Percentiles rank a stretch among this genome's conserved stretches.
These are phyloP conservation scores for Crypturellus tataupa DNA, from an alignment of 2,797 vertebrate species.

Conservation along the genomic window DNA sequence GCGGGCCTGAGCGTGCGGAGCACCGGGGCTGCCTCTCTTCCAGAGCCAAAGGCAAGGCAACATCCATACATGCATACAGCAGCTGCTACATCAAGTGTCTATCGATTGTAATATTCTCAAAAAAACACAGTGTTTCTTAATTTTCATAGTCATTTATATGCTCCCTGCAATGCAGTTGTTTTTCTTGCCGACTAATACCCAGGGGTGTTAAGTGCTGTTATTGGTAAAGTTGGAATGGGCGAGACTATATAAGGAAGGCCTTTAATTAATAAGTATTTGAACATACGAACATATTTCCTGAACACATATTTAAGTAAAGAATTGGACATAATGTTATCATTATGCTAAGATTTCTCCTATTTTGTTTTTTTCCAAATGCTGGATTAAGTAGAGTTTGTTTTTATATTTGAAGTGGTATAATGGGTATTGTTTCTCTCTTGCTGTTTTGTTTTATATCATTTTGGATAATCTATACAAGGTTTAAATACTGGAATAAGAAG, in stretches of 20 bases:
- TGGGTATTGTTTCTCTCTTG: not conserved
- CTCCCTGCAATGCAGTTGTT: not conserved
- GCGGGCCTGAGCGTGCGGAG: rapidly evolving
- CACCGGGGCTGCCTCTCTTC: not conserved
- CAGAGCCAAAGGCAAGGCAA: not conserved
- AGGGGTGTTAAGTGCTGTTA: not conserved
- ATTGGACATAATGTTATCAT: not conserved
- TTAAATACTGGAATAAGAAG: not conserved
- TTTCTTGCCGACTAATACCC: not conserved
- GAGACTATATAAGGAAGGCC: not conserved
- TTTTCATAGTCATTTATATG: rapidly evolving
- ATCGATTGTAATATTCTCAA: not conserved
- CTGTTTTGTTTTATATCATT: not conserved
- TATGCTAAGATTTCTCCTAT: not conserved
- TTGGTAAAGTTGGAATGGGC: not conserved
- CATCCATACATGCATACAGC: not conserved
- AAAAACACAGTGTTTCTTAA: not conserved
- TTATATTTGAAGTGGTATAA: not conserved
- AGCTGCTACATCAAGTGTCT: not conserved
- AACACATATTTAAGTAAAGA: not conserved
- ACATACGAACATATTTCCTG: not conserved
- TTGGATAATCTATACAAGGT: not conserved
- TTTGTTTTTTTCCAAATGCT: not conserved
- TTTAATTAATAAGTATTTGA: not conserved
- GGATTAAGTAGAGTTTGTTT: not conserved